phyloP scores from a whole-genome alignment of 2,888 invertebrate genomes.

The Nomada ferruginata region DNA sequence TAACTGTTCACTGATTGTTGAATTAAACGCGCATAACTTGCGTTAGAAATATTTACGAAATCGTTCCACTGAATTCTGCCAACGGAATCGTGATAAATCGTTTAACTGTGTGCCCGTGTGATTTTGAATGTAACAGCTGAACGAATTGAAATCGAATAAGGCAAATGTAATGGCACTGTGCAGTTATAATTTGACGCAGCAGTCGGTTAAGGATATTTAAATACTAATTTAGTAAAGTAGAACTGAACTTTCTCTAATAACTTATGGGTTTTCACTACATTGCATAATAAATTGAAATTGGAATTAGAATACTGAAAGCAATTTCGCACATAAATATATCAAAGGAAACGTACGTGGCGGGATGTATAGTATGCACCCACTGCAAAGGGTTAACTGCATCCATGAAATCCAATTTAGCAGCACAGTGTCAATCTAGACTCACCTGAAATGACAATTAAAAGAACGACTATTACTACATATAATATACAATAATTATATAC shows the following conservation, averaged over 20 bases:
- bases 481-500: no score
- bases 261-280: no score
- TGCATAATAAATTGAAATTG: neutral
- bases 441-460: conserved; percentile 31
- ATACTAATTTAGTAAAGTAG: neutral
- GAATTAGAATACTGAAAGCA: neutral
- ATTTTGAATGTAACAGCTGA: neutral
- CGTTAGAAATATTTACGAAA: neutral
- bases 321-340: neutral
- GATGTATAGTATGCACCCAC: neutral
- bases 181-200: neutral
- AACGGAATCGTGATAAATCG: conserved; percentile 2
- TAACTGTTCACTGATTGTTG: conserved; percentile 24
- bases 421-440: neutral
- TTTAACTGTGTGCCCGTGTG: neutral
- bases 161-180: no score
- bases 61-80: conserved; percentile 1
- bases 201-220: neutral
- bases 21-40: neutral
- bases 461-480: no score
- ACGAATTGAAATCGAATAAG: neutral
- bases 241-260: no score
- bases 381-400: neutral
- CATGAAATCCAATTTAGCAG: neutral
- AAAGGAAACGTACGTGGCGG: neutral